Percentiles rank a stretch among this genome's conserved stretches.
Evolutionary conservation across 2,888 invertebrate genomes (phyloP).

Genomic region (Pammene aurita): DNA sequence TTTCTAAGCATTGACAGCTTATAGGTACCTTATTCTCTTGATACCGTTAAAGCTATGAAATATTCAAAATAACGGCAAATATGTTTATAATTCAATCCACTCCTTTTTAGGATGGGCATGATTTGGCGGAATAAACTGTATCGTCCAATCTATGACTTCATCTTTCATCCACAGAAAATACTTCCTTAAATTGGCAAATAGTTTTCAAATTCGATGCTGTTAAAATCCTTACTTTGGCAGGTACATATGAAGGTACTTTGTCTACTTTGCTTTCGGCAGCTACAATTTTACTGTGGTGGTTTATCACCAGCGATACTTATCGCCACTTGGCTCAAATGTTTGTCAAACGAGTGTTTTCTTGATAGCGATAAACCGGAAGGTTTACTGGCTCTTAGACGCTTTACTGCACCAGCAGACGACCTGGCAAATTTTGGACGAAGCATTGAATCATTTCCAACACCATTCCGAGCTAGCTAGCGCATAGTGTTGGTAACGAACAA

Average conservation of each 20-base stretch:
- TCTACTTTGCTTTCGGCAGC: background rate
- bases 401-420: background rate
- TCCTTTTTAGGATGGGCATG: background rate
- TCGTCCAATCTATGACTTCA: background rate
- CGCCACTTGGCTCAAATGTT: background rate
- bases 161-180: background rate
- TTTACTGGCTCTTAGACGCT: background rate
- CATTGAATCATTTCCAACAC: slow-evolving; percentile 14
- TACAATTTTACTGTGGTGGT: background rate
- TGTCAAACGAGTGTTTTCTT: background rate
- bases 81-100: background rate
- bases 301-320: background rate
- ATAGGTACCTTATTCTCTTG: background rate
- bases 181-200: background rate
- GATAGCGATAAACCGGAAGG: background rate
- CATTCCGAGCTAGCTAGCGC: background rate
- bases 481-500: background rate
- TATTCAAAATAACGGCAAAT: background rate
- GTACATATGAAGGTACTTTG: background rate
- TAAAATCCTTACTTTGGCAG: background rate
- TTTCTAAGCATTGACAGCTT: too few species aligned
- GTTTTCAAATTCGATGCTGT: background rate
- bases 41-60: background rate
- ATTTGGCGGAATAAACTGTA: background rate
- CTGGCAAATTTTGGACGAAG: background rate